Percentiles rank a stretch among this genome's conserved stretches.
Conservation (phyloP, 1,140 invertebrate genomes). For the Babylonia areolata region DNA sequence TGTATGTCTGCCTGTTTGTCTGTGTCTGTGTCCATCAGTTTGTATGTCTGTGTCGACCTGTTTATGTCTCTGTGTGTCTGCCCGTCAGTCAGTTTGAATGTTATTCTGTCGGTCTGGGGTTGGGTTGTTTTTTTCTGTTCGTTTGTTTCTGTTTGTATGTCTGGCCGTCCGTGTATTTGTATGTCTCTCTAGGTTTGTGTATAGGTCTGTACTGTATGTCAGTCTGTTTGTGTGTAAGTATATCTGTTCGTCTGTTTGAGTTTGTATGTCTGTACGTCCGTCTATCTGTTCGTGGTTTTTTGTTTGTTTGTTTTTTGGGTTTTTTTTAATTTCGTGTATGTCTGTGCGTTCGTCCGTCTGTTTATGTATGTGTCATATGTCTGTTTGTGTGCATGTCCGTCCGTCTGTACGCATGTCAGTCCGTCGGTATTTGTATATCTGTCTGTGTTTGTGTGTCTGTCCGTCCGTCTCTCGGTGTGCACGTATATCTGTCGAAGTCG, state of each 20-base stretch:
- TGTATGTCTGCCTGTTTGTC: background rate
- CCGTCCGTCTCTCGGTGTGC: too few species aligned
- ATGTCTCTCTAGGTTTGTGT: too few species aligned
- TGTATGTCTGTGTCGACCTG: background rate
- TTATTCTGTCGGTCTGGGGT: too few species aligned
- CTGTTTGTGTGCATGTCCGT: background rate
- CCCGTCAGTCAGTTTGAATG: too few species aligned
- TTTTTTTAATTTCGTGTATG: too few species aligned
- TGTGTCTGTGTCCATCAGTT: slow-evolving; percentile 54
- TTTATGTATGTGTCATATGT: too few species aligned
- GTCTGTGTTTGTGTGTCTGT: too few species aligned
- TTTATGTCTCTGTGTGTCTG: background rate
- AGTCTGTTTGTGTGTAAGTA: background rate
- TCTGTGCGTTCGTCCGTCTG: slow-evolving; percentile 12
- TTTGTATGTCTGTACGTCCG: background rate
- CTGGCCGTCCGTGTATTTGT: too few species aligned
- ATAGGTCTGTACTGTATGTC: background rate
- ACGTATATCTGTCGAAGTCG: too few species aligned
- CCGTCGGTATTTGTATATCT: too few species aligned
- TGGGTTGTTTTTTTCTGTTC: too few species aligned
- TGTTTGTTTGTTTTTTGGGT: background rate
- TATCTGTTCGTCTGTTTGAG: background rate
- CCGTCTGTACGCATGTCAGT: background rate
- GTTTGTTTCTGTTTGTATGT: too few species aligned
- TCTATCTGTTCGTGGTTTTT: background rate